These are phyloP conservation scores for Sander vitreus DNA, from an alignment of 2,113 vertebrate species.

Conservation along the genomic window DNA sequence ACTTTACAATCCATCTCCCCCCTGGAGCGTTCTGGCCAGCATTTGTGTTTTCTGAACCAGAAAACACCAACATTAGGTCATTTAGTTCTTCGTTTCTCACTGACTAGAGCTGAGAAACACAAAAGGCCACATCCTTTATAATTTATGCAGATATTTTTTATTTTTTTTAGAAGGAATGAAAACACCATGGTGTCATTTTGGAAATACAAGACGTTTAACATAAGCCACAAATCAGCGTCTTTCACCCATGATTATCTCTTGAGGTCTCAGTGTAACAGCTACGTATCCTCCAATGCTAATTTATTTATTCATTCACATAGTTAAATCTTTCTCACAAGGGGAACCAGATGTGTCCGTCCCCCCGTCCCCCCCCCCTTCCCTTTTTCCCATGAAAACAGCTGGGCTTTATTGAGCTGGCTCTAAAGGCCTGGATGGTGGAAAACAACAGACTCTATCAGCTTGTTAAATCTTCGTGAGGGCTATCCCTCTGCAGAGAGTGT, in stretches of 20 bases:
- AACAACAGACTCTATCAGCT: conserved; percentile 65
- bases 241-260: conserved; percentile 36
- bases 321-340: conserved; percentile 48
- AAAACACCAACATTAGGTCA: conserved; percentile 23
- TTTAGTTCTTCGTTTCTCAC: conserved; percentile 35
- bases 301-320: conserved; percentile 44
- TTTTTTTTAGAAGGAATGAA: conserved; percentile 13
- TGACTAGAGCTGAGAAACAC: conserved; percentile 10
- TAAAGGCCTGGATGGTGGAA: conserved; percentile 77
- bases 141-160: conserved; percentile 25
- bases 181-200: conserved; percentile 31
- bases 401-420: conserved; percentile 67
- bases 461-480: conserved; percentile 59
- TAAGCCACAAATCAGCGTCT: conserved; percentile 44
- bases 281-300: conserved; percentile 25
- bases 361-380: conserved; percentile 10
- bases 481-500: conserved; percentile 32
- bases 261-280: conserved; percentile 46
- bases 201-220: conserved; percentile 35
- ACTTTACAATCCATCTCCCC: conserved; percentile 26
- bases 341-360: conserved; percentile 66
- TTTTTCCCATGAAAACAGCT: conserved; percentile 56
- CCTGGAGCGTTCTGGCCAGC: background rate
- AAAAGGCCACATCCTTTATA: conserved; percentile 6
- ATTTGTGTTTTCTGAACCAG: conserved; percentile 50